Percentiles rank a stretch among this genome's conserved stretches.
Evolutionary conservation across 2,113 vertebrate genomes (phyloP).

Genomic region (Halichoerus grypus): DNA sequence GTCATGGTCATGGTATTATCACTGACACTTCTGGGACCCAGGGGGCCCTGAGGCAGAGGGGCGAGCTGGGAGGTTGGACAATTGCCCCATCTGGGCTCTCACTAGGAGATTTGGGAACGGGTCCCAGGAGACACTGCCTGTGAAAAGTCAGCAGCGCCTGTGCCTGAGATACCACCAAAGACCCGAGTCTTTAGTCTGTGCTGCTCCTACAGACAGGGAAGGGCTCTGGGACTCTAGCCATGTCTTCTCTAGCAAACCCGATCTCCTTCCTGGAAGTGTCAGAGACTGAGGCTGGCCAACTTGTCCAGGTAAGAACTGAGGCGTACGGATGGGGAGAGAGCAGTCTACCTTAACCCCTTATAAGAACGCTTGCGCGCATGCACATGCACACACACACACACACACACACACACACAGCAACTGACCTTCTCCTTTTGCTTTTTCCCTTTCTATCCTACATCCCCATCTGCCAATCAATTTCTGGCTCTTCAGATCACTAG

Average conservation of each 20-base stretch:
- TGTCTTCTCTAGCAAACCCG: not conserved
- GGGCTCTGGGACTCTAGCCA: not conserved
- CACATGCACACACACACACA: not conserved
- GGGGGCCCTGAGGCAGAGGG: not conserved
- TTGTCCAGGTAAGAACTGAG: conserved; percentile 52
- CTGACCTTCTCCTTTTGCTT: not conserved
- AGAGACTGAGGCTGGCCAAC: not conserved
- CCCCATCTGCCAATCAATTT: not conserved
- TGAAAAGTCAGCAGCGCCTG: not conserved
- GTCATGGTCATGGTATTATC: not conserved
- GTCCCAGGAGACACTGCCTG: not conserved
- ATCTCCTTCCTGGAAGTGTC: not conserved
- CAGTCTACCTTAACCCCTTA: not conserved
- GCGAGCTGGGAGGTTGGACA: not conserved
- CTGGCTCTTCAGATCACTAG: not conserved
- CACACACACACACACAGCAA: rapidly evolving
- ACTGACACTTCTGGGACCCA: not conserved
- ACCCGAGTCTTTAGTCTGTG: not conserved
- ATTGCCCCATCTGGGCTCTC: not conserved
- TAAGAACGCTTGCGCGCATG: not conserved
- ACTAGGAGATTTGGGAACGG: not conserved
- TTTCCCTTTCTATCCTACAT: not conserved
- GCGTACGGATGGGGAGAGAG: not conserved
- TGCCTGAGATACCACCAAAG: not conserved
- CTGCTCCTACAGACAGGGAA: not conserved